A percentile compares a stretch with the other conserved stretches of the same genome.
phyloP scores from a whole-genome alignment of 2,888 invertebrate species.

The Raillietiella orientalis region DNA sequence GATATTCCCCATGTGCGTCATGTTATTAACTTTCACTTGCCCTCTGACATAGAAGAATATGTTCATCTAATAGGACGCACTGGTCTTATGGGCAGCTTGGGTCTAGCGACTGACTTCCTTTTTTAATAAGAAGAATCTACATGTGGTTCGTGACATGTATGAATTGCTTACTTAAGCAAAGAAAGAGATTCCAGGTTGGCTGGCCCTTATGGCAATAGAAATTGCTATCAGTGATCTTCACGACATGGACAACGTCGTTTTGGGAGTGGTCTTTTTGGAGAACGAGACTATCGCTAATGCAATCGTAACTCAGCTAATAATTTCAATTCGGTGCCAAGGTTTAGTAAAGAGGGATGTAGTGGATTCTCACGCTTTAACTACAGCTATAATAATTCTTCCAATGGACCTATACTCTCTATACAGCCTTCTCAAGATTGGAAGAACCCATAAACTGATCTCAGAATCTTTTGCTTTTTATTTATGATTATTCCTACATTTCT shows the following conservation, averaged over 20 bases:
- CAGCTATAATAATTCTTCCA: too few species aligned
- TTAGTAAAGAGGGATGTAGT: too few species aligned
- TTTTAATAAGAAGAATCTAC: slow-evolving; percentile 93
- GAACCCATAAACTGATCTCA: too few species aligned
- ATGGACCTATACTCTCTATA: too few species aligned
- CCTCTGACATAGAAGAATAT: slow-evolving; percentile 95
- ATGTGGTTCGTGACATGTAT: slow-evolving; percentile 65
- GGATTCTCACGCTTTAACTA: too few species aligned
- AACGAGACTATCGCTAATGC: background rate
- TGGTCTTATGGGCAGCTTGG: slow-evolving; percentile 93
- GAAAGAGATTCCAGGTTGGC: slow-evolving; percentile 67
- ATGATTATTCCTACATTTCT: too few species aligned
- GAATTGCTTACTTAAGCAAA: slow-evolving; percentile 81
- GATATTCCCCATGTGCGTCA: slow-evolving; percentile 98
- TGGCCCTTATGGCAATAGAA: slow-evolving; percentile 36
- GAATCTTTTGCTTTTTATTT: too few species aligned
- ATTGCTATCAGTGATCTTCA: too few species aligned
- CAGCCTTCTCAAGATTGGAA: too few species aligned
- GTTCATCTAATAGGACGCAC: slow-evolving; percentile 95
- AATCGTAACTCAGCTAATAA: too few species aligned
- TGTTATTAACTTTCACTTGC: slow-evolving; percentile 97
- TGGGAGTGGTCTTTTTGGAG: background rate
- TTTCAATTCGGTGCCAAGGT: too few species aligned
- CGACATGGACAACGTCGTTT: too few species aligned
- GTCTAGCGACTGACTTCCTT: slow-evolving; percentile 48